phyloP scores from a whole-genome alignment of 2,888 invertebrate species.

The Balanococcus diminutus region DNA sequence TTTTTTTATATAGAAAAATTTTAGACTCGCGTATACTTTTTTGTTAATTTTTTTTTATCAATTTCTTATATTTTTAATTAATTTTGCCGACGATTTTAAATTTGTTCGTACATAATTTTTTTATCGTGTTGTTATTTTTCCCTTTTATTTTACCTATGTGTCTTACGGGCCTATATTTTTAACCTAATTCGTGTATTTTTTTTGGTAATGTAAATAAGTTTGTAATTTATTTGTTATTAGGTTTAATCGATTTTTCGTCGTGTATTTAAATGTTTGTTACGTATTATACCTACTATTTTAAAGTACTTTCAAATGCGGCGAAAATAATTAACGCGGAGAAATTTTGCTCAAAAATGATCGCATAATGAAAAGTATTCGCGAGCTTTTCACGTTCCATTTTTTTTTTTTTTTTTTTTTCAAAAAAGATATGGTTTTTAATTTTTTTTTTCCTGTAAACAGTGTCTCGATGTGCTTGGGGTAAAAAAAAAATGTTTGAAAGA shows the following conservation, averaged over 20 bases:
- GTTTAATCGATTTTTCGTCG: neutral
- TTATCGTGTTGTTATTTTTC: neutral
- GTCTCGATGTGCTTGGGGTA: neutral
- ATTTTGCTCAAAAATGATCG: neutral
- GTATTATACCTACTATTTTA: neutral
- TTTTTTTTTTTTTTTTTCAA: neutral
- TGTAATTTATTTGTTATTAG: neutral
- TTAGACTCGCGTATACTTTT: neutral
- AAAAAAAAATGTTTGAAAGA: neutral
- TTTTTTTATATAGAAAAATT: neutral
- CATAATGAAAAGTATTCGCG: neutral
- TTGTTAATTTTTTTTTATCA: neutral
- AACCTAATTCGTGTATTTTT: neutral
- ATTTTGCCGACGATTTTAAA: neutral
- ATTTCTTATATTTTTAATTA: neutral
- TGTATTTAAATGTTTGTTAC: neutral
- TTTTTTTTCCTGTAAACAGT: neutral
- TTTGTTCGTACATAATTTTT: neutral
- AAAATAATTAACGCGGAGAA: neutral
- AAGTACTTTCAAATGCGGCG: neutral
- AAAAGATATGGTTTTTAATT: neutral
- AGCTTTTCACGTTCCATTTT: neutral
- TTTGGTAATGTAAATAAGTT: neutral
- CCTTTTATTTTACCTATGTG: neutral
- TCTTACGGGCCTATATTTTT: slow-evolving; percentile 5